phyloP scores from a whole-genome alignment of 2,888 invertebrate species.

The Spilarctia lutea region DNA sequence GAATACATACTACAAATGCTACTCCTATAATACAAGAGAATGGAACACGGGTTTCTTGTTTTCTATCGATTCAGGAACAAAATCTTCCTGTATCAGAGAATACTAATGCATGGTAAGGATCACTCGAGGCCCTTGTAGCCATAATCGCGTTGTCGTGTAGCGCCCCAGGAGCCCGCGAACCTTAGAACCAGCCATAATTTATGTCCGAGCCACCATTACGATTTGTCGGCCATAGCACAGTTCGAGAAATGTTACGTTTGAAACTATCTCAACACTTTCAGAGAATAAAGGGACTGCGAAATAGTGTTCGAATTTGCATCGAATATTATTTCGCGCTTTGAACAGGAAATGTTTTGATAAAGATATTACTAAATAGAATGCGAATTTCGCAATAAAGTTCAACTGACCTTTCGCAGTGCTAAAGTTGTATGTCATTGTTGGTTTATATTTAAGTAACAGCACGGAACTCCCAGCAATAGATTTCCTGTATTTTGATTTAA shows the following conservation, averaged over 20 bases:
- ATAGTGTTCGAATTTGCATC: slow-evolving; percentile 15
- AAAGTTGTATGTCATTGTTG: not conserved
- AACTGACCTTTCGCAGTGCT: not conserved
- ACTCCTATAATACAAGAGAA: not conserved
- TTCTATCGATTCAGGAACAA: slow-evolving; percentile 13
- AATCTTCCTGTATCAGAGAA: slow-evolving; percentile 16
- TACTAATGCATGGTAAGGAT: slow-evolving; percentile 29
- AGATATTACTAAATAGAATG: slow-evolving; percentile 15
- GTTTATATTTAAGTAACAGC: not conserved
- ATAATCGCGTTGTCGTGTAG: slow-evolving; percentile 75
- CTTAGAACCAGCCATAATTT: slow-evolving; percentile 61
- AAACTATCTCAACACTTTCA: slow-evolving; percentile 16
- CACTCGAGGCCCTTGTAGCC: slow-evolving; percentile 54
- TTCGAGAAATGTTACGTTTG: slow-evolving; percentile 33
- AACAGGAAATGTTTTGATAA: slow-evolving; percentile 17
- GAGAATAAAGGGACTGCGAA: slow-evolving; percentile 11
- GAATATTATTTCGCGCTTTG: slow-evolving; percentile 9
- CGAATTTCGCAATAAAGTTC: not conserved
- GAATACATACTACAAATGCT: not conserved
- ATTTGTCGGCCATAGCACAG: slow-evolving; percentile 71
- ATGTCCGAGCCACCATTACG: slow-evolving; percentile 61
- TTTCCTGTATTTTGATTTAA: not conserved
- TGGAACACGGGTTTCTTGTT: slow-evolving; percentile 12
- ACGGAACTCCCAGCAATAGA: not conserved
- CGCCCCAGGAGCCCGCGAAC: slow-evolving; percentile 72